Percentiles rank a stretch among this genome's conserved stretches.
Conservation (phyloP, 2,888 invertebrate genomes). For the Linnaemya vulpina region DNA sequence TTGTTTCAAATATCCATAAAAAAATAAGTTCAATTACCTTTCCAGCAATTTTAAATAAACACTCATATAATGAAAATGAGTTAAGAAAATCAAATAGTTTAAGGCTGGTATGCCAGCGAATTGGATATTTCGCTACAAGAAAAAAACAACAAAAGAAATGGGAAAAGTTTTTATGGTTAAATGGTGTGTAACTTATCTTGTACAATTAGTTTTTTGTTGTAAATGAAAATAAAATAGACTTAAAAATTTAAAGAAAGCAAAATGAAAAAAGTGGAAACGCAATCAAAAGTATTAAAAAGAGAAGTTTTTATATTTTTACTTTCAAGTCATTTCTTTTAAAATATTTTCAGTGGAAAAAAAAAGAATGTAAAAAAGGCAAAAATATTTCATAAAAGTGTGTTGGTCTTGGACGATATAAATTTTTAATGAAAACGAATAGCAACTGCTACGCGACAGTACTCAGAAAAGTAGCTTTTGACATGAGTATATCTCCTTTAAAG, state of each 20-base stretch:
- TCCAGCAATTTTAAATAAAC: slow-evolving; percentile 41
- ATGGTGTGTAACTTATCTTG: slow-evolving; percentile 58
- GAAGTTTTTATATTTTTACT: slow-evolving; percentile 12
- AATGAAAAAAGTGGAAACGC: background rate
- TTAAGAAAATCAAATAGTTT: slow-evolving; percentile 29
- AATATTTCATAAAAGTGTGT: background rate
- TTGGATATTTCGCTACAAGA: slow-evolving; percentile 4
- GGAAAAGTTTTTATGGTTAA: slow-evolving; percentile 55
- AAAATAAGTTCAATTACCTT: slow-evolving; percentile 60
- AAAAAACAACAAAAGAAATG: slow-evolving; percentile 23
- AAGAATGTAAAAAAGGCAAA: background rate
- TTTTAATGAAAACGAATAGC: no score
- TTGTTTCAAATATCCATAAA: slow-evolving; percentile 25
- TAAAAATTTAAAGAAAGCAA: background rate
- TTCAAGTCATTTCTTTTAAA: slow-evolving; percentile 13
- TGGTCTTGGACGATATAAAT: no score
- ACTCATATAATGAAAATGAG: background rate
- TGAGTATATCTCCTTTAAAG: no score
- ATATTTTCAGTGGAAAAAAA: background rate
- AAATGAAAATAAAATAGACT: slow-evolving; percentile 25
- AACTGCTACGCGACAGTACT: no score
- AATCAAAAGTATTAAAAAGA: background rate
- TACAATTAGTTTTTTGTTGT: background rate
- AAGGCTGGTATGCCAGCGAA: background rate
- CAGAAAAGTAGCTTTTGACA: no score